Evolutionary conservation across 2,888 invertebrate genomes (phyloP), one percentile per base, ranked within the genome.

Genomic region (Idaea aversata): DNA sequence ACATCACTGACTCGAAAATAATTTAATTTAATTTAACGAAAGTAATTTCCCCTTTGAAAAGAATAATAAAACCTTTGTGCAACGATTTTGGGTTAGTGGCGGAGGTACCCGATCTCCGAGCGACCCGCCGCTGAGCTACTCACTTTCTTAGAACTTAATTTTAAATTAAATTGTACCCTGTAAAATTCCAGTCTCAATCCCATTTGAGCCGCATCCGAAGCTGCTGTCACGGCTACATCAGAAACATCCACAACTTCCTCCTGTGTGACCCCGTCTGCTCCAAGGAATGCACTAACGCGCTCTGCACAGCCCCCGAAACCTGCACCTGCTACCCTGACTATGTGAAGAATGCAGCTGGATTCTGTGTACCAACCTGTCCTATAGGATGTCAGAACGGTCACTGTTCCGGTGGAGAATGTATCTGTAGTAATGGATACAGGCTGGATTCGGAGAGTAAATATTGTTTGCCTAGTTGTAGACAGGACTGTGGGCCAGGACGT

Each of bases 221-320:
- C 34, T 97, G 97, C 80, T 97, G 97, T 79, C 93, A 94, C 0
- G 97, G 96, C 15, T 97, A 95, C 85, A 90, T 93, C 68, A 93
- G 94, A 13, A 95, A 95, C 81, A 88, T 91, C 5, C 93, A 94
- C 80, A 91, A 90, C 79, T 88, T 74, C 74, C 93, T 89, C 4
- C 90, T 92, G 63, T 96, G 96, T 78, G 94, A 94, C 60, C 94
- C 95, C 0, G 88, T 94, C 15, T 96, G 96, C 78, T 88, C 90
- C 0, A 83, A 90, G 34, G 94, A 94, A 7, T 96, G 96, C 74
- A 85, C 94, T 63, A 95, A 95, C 68, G 95, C 94, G 0, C 91
- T 94, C 59, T 96, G 96, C 84, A 93, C 93, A 0, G 94, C 94
- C 0, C 95, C 95, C 0, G 94, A 95, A 34, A 91, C 92, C 0